Conservation (phyloP, 2,797 vertebrate genomes). For the Peromyscus nudipes region DNA sequence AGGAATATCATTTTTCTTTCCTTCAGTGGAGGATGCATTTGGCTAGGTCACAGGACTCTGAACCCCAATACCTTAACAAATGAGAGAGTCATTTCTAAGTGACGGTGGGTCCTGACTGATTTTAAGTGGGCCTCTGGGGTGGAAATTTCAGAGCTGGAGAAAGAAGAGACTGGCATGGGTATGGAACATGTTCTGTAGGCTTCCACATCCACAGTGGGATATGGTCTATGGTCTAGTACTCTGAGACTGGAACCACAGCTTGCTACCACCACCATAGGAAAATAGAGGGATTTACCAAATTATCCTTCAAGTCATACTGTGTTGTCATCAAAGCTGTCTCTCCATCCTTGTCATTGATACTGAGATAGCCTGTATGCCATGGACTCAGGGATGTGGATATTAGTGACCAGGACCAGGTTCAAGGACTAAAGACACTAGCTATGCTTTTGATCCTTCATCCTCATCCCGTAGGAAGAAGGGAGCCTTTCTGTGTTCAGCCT, state of each 20-base stretch:
- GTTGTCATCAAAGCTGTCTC: background rate
- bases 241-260: background rate
- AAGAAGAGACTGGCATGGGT: background rate
- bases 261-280: background rate
- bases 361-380: background rate
- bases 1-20: conserved; percentile 26
- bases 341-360: conserved; percentile 2
- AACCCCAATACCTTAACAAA: background rate
- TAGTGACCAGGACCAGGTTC: background rate
- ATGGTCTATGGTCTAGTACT: background rate
- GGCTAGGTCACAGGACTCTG: background rate
- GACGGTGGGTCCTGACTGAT: background rate
- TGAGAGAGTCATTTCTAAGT: conserved; percentile 20
- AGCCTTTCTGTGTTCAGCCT: background rate
- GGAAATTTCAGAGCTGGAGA: background rate
- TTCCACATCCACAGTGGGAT: background rate
- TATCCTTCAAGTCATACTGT: background rate
- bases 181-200: background rate
- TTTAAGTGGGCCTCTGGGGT: background rate
- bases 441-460: background rate
- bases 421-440: background rate
- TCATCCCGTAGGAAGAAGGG: background rate
- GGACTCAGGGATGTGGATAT: background rate
- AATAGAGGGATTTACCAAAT: background rate
- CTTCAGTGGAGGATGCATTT: conserved; percentile 13